A percentile compares a stretch with the other conserved stretches of the same genome.
These are phyloP conservation scores for Drosophila austrosaltans DNA, from an alignment of 2,888 invertebrate species.

Conservation along the genomic window DNA sequence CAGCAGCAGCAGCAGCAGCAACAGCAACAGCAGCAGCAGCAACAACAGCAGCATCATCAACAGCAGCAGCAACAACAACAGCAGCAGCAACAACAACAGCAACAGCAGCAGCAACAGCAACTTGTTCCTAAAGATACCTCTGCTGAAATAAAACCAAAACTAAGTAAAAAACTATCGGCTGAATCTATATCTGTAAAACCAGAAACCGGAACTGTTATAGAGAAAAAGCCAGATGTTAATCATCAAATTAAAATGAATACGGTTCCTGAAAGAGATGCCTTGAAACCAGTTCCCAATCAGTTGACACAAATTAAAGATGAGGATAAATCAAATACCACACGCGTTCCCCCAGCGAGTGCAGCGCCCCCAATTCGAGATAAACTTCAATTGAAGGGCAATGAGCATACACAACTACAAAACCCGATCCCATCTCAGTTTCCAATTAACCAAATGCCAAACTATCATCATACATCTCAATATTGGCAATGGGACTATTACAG, in stretches of 20 bases:
- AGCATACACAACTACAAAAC: slow-evolving; percentile 75
- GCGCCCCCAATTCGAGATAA: slow-evolving; percentile 66
- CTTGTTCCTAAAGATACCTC: slow-evolving; percentile 17
- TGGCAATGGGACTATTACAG: slow-evolving; percentile 87
- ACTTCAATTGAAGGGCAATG: slow-evolving; percentile 69
- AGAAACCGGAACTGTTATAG: slow-evolving; percentile 33
- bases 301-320: slow-evolving; percentile 78
- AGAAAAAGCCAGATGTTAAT: slow-evolving; percentile 48
- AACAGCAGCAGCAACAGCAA: neutral
- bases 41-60: neutral
- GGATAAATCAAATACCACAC: slow-evolving; percentile 60
- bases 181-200: slow-evolving; percentile 40
- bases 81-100: neutral
- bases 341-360: slow-evolving; percentile 27
- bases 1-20: neutral
- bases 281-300: slow-evolving; percentile 42
- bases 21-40: slow-evolving; percentile 2
- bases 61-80: neutral
- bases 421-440: slow-evolving; percentile 86
- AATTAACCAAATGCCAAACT: slow-evolving; percentile 88
- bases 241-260: slow-evolving; percentile 39
- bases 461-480: slow-evolving; percentile 87
- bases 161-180: slow-evolving; percentile 39
- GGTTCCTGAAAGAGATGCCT: slow-evolving; percentile 44
- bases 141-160: slow-evolving; percentile 51